Conservation (phyloP, 1,140 invertebrate species). For the Metaphire vulgaris region DNA sequence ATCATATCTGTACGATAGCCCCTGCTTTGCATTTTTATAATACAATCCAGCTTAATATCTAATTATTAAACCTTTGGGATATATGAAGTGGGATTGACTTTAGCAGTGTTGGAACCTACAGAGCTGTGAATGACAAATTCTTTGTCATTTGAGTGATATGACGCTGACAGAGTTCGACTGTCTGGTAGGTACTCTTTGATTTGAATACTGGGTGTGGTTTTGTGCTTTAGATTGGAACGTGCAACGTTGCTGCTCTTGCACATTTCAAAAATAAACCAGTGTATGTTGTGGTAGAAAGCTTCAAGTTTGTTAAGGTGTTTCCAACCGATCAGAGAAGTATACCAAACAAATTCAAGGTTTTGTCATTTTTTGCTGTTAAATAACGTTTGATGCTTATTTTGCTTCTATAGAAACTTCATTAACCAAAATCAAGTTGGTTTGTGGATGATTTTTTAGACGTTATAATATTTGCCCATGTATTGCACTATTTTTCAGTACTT, state of each 20-base stretch:
- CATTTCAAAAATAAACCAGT: slow-evolving; percentile 88
- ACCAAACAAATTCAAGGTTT: slow-evolving; percentile 71
- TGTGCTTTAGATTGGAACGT: slow-evolving; percentile 82
- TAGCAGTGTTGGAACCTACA: background rate
- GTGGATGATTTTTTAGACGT: background rate
- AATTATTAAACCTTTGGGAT: background rate
- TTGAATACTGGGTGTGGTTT: slow-evolving; percentile 20
- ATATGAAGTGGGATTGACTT: background rate
- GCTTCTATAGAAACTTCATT: slow-evolving; percentile 3
- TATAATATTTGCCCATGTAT: background rate
- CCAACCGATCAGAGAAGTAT: slow-evolving; percentile 87
- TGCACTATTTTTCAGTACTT: too few relatives aligned
- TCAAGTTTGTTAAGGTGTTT: slow-evolving; percentile 89
- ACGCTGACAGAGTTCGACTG: too few relatives aligned
- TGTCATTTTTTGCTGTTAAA: slow-evolving; percentile 24
- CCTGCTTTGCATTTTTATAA: too few relatives aligned
- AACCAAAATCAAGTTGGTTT: background rate
- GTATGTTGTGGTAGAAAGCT: slow-evolving; percentile 91
- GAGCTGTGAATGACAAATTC: background rate
- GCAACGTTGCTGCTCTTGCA: slow-evolving; percentile 81
- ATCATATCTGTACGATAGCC: too few relatives aligned
- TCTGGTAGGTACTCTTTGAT: too few relatives aligned
- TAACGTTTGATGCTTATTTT: background rate
- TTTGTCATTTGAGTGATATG: slow-evolving; percentile 4
- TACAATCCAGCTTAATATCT: background rate